A percentile compares a stretch with the other conserved stretches of the same genome.
phyloP scores from a whole-genome alignment of 2,888 invertebrate genomes.

The Drosophila putrida region DNA sequence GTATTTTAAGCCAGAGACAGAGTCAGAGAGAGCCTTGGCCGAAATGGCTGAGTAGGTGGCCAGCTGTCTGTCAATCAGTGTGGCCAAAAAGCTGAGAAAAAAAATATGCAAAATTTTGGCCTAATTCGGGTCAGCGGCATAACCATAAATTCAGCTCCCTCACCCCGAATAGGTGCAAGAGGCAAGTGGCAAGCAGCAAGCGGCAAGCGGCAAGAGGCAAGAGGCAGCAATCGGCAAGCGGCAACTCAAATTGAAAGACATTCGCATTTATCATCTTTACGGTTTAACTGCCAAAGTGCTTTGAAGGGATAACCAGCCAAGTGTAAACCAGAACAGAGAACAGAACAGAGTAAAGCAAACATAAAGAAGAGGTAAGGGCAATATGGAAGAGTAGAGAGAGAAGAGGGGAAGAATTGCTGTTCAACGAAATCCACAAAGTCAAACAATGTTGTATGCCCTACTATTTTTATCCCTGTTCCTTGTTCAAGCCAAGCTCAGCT shows the following conservation, averaged over 20 bases:
- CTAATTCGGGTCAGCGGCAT: constrained; percentile 62
- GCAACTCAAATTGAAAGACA: constrained; percentile 76
- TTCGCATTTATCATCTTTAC: constrained; percentile 80
- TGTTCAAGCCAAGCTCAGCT: constrained; percentile 12
- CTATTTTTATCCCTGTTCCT: constrained; percentile 61
- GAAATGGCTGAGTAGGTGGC: constrained; percentile 7
- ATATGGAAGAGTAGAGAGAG: background rate
- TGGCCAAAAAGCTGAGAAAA: constrained; percentile 26
- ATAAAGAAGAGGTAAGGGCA: constrained; percentile 16
- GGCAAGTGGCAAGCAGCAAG: constrained; percentile 5
- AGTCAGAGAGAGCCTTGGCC: background rate
- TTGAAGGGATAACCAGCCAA: constrained; percentile 68
- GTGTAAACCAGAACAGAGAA: constrained; percentile 48
- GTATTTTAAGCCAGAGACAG: constrained; percentile 40
- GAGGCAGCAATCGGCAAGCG: constrained; percentile 11
- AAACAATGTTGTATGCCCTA: constrained; percentile 78
- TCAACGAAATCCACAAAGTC: constrained; percentile 69
- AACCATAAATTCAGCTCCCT: constrained; percentile 47
- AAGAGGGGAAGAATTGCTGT: constrained; percentile 15
- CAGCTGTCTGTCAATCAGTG: constrained; percentile 64
- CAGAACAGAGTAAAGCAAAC: constrained; percentile 50
- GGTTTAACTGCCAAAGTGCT: constrained; percentile 79
- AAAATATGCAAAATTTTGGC: constrained; percentile 67
- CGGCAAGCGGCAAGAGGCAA: constrained; percentile 3
- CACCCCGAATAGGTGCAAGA: constrained; percentile 46